Evolutionary conservation across 2,113 vertebrate genomes (phyloP).

Genomic region (Entelurus aequoreus): DNA sequence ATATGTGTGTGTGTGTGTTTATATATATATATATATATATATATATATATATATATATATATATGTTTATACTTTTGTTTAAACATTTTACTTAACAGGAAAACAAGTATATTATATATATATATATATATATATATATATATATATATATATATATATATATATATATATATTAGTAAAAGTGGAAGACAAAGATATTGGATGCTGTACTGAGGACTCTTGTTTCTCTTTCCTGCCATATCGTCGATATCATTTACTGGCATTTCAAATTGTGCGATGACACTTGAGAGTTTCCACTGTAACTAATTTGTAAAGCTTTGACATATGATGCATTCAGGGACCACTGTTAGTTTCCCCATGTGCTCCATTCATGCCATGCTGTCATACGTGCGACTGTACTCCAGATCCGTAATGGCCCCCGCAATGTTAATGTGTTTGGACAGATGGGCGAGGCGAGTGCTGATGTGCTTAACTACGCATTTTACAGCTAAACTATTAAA

Average conservation of each 20-base stretch:
- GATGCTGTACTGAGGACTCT: not conserved
- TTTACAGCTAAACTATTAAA: constrained; percentile 81
- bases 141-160: too few relatives aligned
- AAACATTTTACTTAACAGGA: too few relatives aligned
- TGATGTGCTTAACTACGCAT: constrained; percentile 76
- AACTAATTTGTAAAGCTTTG: constrained; percentile 22
- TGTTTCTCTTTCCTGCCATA: not conserved
- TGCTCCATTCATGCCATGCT: constrained; percentile 32
- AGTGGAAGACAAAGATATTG: not conserved
- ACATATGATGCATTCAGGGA: constrained; percentile 25
- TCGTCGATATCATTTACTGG: too few relatives aligned
- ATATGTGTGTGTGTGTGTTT: too few relatives aligned
- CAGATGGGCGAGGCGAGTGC: constrained; percentile 76
- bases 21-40: too few relatives aligned
- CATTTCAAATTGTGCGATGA: not conserved
- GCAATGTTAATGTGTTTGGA: constrained; percentile 67
- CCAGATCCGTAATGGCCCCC: constrained; percentile 58
- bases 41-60: too few relatives aligned
- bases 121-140: too few relatives aligned
- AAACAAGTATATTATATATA: too few relatives aligned
- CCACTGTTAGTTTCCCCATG: constrained; percentile 35
- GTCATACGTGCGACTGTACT: constrained; percentile 48
- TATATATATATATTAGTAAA: too few relatives aligned
- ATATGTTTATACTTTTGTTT: too few relatives aligned
- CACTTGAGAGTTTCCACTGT: not conserved